Conservation (phyloP, 2,797 vertebrate species). For the Decapterus maruadsi region DNA sequence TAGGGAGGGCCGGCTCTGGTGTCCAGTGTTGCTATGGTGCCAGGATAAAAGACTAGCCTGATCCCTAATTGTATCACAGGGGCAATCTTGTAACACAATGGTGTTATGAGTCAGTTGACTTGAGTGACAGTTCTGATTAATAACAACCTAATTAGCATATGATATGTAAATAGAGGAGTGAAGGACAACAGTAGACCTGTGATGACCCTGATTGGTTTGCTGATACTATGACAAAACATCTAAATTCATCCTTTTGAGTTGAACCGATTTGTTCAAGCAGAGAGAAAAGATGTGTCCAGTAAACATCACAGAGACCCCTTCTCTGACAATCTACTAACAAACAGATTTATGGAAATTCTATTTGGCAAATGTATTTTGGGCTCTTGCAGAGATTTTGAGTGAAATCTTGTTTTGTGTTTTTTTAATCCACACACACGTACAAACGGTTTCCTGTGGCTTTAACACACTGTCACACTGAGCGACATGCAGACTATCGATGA, state of each 20-base stretch:
- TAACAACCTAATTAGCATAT: conserved; percentile 60
- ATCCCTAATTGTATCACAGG: conserved; percentile 35
- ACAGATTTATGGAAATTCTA: background rate
- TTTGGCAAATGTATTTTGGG: no score
- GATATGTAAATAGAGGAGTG: conserved; percentile 25
- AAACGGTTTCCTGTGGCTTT: conserved; percentile 21
- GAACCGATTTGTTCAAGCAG: background rate
- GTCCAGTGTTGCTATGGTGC: background rate
- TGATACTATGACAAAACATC: background rate
- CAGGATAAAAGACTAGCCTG: conserved; percentile 13
- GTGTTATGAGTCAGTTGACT: conserved; percentile 55
- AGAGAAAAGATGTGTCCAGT: background rate
- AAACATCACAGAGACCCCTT: conserved; percentile 4
- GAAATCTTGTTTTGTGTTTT: background rate
- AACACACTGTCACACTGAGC: background rate
- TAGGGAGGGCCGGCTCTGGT: no score
- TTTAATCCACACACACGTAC: background rate
- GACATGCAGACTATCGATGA: background rate
- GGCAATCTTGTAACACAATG: conserved; percentile 11
- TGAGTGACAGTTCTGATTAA: conserved; percentile 66
- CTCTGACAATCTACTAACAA: background rate
- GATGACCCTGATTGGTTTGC: conserved; percentile 43
- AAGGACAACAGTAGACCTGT: conserved; percentile 24
- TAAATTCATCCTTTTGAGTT: no score
- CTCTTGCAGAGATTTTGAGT: background rate